These are phyloP conservation scores for Macroramphosus scolopax DNA, from an alignment of 2,797 vertebrate genomes.

Conservation along the genomic window DNA sequence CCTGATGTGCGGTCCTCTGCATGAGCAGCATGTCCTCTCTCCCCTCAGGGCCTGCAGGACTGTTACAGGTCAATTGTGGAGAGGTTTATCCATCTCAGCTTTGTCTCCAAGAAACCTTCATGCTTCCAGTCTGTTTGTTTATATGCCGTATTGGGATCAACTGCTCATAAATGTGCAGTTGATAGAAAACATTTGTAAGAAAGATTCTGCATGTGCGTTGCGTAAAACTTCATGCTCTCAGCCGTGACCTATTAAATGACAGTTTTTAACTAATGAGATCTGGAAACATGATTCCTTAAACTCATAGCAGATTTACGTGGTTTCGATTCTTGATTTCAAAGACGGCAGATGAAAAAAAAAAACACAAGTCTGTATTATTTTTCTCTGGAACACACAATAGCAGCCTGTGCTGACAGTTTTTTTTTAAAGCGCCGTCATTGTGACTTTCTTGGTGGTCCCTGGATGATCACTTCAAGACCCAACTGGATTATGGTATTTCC, in stretches of 20 bases:
- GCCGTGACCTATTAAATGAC: conserved; percentile 26
- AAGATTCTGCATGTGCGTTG: conserved; percentile 3
- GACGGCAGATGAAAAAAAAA: no score
- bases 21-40: conserved; percentile 27
- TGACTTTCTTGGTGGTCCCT: conserved; percentile 55
- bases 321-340: no score
- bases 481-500: conserved; percentile 64
- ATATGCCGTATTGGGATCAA: conserved; percentile 2
- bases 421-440: no score
- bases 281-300: conserved; percentile 43
- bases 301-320: conserved; percentile 38
- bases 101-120: conserved; percentile 7
- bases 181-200: conserved; percentile 43
- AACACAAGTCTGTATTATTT: no score
- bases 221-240: no score
- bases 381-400: no score
- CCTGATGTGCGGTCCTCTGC: conserved; percentile 44
- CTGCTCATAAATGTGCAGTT: conserved; percentile 7
- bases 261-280: conserved; percentile 47
- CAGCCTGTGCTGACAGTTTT: no score
- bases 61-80: conserved; percentile 24
- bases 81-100: conserved; percentile 11
- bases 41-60: conserved; percentile 5
- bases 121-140: conserved; percentile 3
- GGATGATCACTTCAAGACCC: conserved; percentile 59